Percentiles rank a stretch among this genome's conserved stretches.
Evolutionary conservation across 2,113 vertebrate species (phyloP).

Genomic region (Pachyramphus minor): DNA sequence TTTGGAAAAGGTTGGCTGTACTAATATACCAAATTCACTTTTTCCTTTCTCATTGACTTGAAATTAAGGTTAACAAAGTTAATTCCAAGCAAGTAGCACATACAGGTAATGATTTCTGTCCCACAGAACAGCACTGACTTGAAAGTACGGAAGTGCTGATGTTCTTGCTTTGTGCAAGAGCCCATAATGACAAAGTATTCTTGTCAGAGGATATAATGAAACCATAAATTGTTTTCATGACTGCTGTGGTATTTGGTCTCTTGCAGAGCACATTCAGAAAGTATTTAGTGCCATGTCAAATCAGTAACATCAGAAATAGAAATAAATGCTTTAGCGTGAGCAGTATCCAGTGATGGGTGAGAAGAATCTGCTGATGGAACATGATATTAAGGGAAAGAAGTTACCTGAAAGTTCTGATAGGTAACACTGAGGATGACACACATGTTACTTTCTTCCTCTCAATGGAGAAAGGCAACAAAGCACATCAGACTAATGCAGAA

Average conservation of each 20-base stretch:
- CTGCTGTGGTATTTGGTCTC: conserved; percentile 67
- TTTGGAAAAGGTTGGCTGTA: conserved; percentile 22
- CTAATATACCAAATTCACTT: conserved; percentile 33
- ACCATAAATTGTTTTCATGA: conserved; percentile 80
- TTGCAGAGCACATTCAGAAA: conserved; percentile 64
- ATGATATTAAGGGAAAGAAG: not conserved
- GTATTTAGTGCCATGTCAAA: conserved; percentile 62
- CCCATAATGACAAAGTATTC: conserved; percentile 70
- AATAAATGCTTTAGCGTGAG: not conserved
- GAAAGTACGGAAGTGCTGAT: conserved; percentile 53
- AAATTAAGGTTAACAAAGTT: conserved; percentile 73
- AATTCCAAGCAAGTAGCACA: conserved; percentile 46
- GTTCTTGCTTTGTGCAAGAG: conserved; percentile 62
- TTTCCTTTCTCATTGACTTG: conserved; percentile 62
- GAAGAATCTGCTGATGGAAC: conserved; percentile 6
- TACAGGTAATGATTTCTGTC: conserved; percentile 66
- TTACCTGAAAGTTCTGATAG: not conserved
- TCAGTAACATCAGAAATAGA: conserved; percentile 43
- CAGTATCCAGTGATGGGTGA: not conserved
- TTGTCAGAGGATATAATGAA: conserved; percentile 74
- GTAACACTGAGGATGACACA: not conserved
- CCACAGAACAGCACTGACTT: conserved; percentile 49
- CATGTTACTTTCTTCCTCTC: not conserved
- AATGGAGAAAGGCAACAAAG: not conserved
- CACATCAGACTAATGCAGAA: not conserved